These are phyloP conservation scores for Characodon lateralis DNA, from an alignment of 2,797 vertebrate species.

Conservation along the genomic window DNA sequence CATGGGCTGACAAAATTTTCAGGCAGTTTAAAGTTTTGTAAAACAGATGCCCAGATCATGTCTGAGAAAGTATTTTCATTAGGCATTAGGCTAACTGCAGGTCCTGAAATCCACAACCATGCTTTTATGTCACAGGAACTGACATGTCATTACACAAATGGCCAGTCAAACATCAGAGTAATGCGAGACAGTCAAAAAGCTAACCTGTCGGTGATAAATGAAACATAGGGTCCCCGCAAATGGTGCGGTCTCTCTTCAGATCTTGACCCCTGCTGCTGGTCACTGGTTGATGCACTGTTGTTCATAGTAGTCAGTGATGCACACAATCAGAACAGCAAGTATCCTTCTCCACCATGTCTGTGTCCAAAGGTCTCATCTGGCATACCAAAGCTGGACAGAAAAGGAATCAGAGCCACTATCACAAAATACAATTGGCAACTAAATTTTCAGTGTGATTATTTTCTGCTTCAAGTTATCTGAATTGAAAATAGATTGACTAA, in stretches of 20 bases:
- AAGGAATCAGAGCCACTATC: background rate
- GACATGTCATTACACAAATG: background rate
- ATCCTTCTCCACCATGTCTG: conserved; percentile 9
- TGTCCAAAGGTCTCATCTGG: background rate
- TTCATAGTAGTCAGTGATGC: conserved; percentile 63
- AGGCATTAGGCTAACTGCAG: too few species aligned
- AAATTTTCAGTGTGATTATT: background rate
- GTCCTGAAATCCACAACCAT: background rate
- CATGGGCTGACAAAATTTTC: too few species aligned
- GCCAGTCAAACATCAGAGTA: background rate
- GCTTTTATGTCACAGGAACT: background rate
- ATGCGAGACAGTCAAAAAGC: background rate
- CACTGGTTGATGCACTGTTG: conserved; percentile 28
- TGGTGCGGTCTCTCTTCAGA: conserved; percentile 9
- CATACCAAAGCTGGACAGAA: background rate
- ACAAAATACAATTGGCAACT: background rate
- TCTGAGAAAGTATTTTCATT: too few species aligned
- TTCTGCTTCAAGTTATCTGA: background rate
- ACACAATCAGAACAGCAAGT: conserved; percentile 35
- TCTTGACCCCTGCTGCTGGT: conserved; percentile 37
- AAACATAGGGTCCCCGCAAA: conserved; percentile 84
- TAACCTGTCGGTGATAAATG: conserved; percentile 84
- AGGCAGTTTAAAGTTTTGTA: too few species aligned
- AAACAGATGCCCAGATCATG: too few species aligned
- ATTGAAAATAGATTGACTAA: background rate